Percentiles rank a stretch among this genome's conserved stretches.
Evolutionary conservation across 2,113 vertebrate genomes (phyloP).

Genomic region (Psilopsiagon aurifrons): DNA sequence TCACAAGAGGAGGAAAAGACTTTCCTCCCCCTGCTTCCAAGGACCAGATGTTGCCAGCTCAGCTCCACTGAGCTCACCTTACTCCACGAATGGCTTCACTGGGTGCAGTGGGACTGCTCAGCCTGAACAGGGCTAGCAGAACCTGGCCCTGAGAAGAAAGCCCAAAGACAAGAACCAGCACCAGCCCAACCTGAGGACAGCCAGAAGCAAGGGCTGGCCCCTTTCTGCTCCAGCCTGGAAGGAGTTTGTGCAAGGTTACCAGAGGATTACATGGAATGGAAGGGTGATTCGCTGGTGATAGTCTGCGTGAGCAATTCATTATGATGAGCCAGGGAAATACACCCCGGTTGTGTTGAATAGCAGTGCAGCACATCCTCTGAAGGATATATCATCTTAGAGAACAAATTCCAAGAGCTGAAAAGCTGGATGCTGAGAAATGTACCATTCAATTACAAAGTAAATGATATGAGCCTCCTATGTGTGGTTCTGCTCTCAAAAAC

Average conservation of each 20-base stretch:
- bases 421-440: neutral
- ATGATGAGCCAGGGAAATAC: neutral
- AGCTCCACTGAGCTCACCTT: neutral
- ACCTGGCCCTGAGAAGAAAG: neutral
- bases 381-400: neutral
- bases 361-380: neutral
- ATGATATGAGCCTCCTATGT: slow-evolving; percentile 13
- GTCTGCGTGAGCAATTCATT: neutral
- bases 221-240: neutral
- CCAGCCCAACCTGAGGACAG: neutral
- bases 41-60: neutral
- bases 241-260: neutral
- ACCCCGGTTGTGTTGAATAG: neutral
- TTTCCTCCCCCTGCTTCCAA: neutral
- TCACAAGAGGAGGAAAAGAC: neutral
- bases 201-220: neutral
- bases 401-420: slow-evolving; percentile 3
- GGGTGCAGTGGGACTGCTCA: neutral
- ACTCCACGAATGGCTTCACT: neutral
- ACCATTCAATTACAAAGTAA: slow-evolving; percentile 28
- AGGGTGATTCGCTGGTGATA: neutral
- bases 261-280: neutral
- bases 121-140: neutral
- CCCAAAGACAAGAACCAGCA: neutral
- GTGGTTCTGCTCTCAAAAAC: slow-evolving; percentile 25